Conservation (phyloP, 2,888 invertebrate genomes). For the Malthinus flaveolus region DNA sequence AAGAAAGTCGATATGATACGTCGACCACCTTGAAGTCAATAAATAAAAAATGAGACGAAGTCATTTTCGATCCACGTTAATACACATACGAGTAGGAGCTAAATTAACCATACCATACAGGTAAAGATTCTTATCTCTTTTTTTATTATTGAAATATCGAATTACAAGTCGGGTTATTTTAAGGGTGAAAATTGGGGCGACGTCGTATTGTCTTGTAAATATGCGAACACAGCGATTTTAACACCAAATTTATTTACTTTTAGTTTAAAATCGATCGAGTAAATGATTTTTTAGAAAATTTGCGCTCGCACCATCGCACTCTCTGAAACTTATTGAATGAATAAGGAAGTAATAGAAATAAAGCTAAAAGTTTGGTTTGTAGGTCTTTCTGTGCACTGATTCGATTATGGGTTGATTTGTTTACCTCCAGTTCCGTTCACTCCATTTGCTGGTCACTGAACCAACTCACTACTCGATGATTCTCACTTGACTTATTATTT, state of each 20-base stretch:
- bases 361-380: conserved; percentile 16
- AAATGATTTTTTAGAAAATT: conserved; percentile 2
- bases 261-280: no score
- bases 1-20: conserved; percentile 35
- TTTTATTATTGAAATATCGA: conserved; percentile 7
- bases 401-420: conserved; percentile 54
- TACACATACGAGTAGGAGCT: conserved; percentile 40
- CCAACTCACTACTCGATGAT: conserved; percentile 42
- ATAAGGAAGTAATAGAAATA: conserved; percentile 16
- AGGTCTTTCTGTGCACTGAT: conserved; percentile 43
- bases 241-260: no score
- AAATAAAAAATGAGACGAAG: conserved; percentile 31
- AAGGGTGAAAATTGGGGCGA: background rate
- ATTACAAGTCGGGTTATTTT: conserved; percentile 11
- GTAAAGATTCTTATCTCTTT: conserved; percentile 29
- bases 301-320: conserved; percentile 3
- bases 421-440: conserved; percentile 50
- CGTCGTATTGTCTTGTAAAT: no score
- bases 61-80: conserved; percentile 40
- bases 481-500: conserved; percentile 42
- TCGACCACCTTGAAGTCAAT: conserved; percentile 36
- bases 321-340: conserved; percentile 7
- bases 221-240: no score
- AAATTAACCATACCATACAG: conserved; percentile 37
- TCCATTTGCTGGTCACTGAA: conserved; percentile 54